These are phyloP conservation scores for Galerucella calmariensis DNA, from an alignment of 2,888 invertebrate species.

Conservation along the genomic window DNA sequence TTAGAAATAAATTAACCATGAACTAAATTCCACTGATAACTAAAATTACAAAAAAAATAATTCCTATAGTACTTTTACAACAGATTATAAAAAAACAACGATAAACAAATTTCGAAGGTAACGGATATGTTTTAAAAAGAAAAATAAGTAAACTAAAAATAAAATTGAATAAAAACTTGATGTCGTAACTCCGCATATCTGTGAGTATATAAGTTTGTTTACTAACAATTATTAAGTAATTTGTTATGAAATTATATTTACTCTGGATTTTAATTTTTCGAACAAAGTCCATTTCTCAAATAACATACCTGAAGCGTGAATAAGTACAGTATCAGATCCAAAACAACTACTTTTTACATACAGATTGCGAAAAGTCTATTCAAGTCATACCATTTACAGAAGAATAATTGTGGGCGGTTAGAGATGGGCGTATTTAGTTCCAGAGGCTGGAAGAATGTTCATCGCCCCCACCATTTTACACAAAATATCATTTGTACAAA, in stretches of 20 bases:
- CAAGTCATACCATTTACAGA: too few species aligned
- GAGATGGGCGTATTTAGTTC: too few species aligned
- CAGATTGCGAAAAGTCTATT: too few species aligned
- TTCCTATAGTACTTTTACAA: background rate
- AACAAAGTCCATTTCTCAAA: background rate
- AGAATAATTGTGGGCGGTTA: too few species aligned
- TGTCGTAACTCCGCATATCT: background rate
- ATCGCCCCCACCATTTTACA: too few species aligned
- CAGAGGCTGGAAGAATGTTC: too few species aligned
- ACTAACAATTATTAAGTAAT: background rate
- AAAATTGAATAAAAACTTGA: background rate
- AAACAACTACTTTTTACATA: too few species aligned
- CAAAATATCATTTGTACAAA: too few species aligned
- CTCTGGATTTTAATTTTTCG: background rate
- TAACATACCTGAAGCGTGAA: background rate
- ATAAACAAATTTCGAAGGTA: background rate
- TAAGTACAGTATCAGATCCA: background rate
- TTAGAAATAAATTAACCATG: background rate
- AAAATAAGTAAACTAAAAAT: background rate
- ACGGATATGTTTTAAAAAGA: background rate
- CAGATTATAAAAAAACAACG: background rate
- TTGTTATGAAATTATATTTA: background rate
- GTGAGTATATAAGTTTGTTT: background rate
- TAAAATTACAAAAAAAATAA: background rate
- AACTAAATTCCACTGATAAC: conserved; percentile 3